phyloP scores from a whole-genome alignment of 2,888 invertebrate genomes.

The Caenorhabditis sulstoni region DNA sequence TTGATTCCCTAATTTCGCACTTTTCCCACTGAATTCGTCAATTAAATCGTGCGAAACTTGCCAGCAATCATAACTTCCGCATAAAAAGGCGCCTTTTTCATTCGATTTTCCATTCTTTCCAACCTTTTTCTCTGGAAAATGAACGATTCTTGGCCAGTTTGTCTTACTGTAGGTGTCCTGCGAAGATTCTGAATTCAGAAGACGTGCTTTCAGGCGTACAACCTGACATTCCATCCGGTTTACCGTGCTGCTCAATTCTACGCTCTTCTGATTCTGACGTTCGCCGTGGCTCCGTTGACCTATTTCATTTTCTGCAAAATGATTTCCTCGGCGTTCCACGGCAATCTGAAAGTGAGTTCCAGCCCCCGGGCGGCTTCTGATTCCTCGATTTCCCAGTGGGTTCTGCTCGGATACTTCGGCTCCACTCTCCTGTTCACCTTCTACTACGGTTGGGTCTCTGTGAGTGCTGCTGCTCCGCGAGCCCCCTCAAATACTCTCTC shows the following conservation, averaged over 20 bases:
- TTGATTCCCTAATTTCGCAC: too few species aligned
- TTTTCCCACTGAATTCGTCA: background rate
- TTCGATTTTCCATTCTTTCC: background rate
- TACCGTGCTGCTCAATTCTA: conserved; percentile 22
- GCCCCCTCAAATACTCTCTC: background rate
- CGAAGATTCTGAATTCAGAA: background rate
- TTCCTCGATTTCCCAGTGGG: conserved; percentile 5
- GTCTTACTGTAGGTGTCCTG: background rate
- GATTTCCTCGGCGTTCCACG: conserved; percentile 20
- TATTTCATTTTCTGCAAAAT: conserved; percentile 10
- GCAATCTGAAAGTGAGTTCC: conserved; percentile 13
- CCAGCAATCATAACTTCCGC: background rate
- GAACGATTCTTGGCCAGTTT: background rate
- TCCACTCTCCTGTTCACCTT: background rate
- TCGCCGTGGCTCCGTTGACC: conserved; percentile 10
- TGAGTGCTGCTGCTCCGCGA: background rate
- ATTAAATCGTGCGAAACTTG: background rate
- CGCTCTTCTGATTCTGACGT: conserved; percentile 1
- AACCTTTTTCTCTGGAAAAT: background rate
- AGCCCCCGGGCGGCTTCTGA: conserved; percentile 3
- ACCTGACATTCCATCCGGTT: conserved; percentile 8
- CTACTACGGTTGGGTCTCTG: background rate
- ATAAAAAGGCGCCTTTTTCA: background rate
- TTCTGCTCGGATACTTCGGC: background rate
- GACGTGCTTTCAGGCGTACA: conserved; percentile 1